Percentiles rank a stretch among this genome's conserved stretches.
Evolutionary conservation across 2,888 invertebrate genomes (phyloP).

Genomic region (Tiliacea citrago): DNA sequence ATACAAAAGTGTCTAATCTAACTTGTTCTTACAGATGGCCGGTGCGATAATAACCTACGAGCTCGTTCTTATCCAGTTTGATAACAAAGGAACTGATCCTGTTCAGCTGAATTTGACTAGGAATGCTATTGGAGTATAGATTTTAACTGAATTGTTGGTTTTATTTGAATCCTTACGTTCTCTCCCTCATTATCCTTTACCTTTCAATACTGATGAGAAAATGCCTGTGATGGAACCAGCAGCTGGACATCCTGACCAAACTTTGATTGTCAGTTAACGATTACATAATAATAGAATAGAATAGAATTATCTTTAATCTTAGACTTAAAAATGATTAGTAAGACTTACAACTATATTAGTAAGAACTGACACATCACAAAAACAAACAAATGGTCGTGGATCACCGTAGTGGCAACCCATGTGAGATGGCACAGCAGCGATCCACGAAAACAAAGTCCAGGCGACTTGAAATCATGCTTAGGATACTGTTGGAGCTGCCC

Average conservation of each 20-base stretch:
- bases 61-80: slow-evolving; percentile 89
- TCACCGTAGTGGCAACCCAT: too few relatives aligned
- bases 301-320: too few relatives aligned
- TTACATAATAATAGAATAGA: too few relatives aligned
- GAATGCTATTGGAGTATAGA: slow-evolving; percentile 40
- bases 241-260: not conserved
- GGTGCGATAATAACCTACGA: slow-evolving; percentile 92
- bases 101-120: slow-evolving; percentile 43
- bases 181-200: not conserved
- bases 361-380: too few relatives aligned
- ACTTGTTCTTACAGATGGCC: slow-evolving; percentile 87
- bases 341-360: too few relatives aligned
- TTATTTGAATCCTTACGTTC: slow-evolving; percentile 4
- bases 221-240: not conserved
- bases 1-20: slow-evolving; percentile 9
- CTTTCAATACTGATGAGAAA: not conserved
- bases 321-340: too few relatives aligned
- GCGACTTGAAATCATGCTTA: too few relatives aligned
- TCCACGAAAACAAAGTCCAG: too few relatives aligned
- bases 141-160: slow-evolving; percentile 24
- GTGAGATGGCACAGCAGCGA: too few relatives aligned
- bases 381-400: too few relatives aligned
- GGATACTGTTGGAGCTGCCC: too few relatives aligned
- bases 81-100: slow-evolving; percentile 55
- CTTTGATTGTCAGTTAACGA: not conserved